Evolutionary conservation across 2,888 invertebrate genomes (phyloP).

Genomic region (Pomacea canaliculata): DNA sequence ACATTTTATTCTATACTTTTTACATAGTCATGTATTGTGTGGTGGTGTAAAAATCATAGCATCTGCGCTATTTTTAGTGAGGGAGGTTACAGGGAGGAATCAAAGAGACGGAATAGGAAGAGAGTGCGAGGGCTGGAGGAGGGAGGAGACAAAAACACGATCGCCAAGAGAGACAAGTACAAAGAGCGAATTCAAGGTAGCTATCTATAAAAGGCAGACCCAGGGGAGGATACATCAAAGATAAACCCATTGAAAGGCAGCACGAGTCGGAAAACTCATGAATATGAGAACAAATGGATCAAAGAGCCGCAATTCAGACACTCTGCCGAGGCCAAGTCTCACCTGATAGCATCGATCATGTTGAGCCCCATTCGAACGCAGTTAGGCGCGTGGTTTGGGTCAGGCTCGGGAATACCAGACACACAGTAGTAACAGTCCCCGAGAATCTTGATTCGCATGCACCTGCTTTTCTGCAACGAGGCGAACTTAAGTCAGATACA

Average conservation of each 20-base stretch:
- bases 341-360: slow-evolving; percentile 72
- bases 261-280: background rate
- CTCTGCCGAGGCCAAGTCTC: too few relatives aligned
- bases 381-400: slow-evolving; percentile 69
- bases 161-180: background rate
- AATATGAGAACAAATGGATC: background rate
- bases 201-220: too few relatives aligned
- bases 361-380: slow-evolving; percentile 71
- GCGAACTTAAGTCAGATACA: too few relatives aligned
- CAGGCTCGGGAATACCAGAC: slow-evolving; percentile 69
- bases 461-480: slow-evolving; percentile 68
- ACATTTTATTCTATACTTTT: too few relatives aligned
- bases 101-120: background rate
- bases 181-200: background rate
- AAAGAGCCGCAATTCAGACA: too few relatives aligned
- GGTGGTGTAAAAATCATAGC: too few relatives aligned
- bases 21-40: too few relatives aligned
- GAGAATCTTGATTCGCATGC: slow-evolving; percentile 71
- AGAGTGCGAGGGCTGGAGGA: background rate
- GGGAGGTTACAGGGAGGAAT: background rate
- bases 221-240: background rate
- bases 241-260: background rate
- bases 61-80: too few relatives aligned
- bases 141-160: background rate
- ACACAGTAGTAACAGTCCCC: slow-evolving; percentile 73